Base-by-base conservation (phyloP, 2,113 vertebrate genomes). In the Trogon surrucura region DNA sequence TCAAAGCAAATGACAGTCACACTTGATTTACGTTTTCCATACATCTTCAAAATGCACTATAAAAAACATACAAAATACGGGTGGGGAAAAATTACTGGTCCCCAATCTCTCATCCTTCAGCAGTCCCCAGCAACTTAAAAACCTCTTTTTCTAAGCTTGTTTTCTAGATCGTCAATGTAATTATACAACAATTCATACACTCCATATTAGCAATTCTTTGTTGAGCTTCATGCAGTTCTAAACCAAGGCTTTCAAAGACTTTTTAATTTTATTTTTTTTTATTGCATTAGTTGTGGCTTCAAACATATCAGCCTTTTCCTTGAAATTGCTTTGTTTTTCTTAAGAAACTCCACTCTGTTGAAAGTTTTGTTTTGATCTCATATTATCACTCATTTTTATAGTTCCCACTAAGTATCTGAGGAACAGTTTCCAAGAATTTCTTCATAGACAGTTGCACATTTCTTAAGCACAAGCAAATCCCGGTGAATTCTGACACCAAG, bases 361-460 rank as follows among this genome's bases (percentile, higher is more conserved):
- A 96, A 96, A 95, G 79, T 88, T 93, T 72, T 1, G 3, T 10
- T 95, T 96, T 96, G 82, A 91, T 96, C 88, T 87, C 86, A 16
- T 21, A 34, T 84, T 91, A 96, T 93, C 89, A 53, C 56, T 89
- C 14, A 2, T 64, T 96, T 96, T 57, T 90, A 77, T 62, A 86
- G 64, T 36, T 89, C 45, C 48, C 45, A 47, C 53, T 45, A 87
- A 87, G 91, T 27, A 85, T 69, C 89, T 69, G 73, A 95, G 65
- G 65, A 92, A 77, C 5, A 72, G 34, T 48, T 96, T 82, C 78
- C 85, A 81, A 69, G 20, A 88, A 94, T 79, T 93, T 72, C 73
- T 89, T 75, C 79, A 75, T 6, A 38, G 38, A 79, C 16, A 60
- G 3, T 47, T 23, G 34, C 8, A 22, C 0, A 2, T 19, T 77